These are phyloP conservation scores for Vanacampus margaritifer DNA, from an alignment of 2,113 vertebrate genomes.

Conservation along the genomic window DNA sequence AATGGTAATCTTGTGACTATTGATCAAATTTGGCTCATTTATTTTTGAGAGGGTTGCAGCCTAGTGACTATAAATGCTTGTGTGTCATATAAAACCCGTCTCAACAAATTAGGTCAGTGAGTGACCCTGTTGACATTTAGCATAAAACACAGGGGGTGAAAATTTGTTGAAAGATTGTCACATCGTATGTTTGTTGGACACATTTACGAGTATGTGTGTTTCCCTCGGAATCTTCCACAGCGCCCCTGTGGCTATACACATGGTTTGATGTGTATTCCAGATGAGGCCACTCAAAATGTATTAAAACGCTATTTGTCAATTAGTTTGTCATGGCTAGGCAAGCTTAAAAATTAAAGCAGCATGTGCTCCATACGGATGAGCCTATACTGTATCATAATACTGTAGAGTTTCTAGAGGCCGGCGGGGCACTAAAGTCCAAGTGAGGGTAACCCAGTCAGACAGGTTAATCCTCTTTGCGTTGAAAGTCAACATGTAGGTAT, in stretches of 20 bases:
- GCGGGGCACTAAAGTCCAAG: neutral
- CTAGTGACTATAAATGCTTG: neutral
- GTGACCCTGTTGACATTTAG: neutral
- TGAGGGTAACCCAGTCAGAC: slow-evolving; percentile 40
- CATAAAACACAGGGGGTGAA: slow-evolving; percentile 4
- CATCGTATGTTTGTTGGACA: slow-evolving; percentile 3
- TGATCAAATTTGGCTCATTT: neutral
- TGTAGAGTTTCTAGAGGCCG: neutral
- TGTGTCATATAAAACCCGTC: neutral
- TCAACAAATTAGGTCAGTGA: neutral
- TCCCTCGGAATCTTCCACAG: neutral
- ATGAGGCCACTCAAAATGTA: neutral
- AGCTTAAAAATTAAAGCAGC: neutral
- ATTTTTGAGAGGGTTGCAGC: neutral
- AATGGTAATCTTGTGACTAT: neutral
- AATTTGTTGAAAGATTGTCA: neutral
- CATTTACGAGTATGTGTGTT: neutral
- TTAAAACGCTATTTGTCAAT: neutral
- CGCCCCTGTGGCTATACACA: neutral
- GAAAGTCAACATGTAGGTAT: slow-evolving; percentile 4
- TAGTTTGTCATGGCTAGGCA: neutral
- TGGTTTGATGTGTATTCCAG: slow-evolving; percentile 2
- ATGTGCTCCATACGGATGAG: neutral
- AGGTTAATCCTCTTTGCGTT: slow-evolving; percentile 45
- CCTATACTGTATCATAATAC: neutral